Evolutionary conservation across 2,113 vertebrate species (phyloP).

Genomic region (Scytalopus superciliaris): DNA sequence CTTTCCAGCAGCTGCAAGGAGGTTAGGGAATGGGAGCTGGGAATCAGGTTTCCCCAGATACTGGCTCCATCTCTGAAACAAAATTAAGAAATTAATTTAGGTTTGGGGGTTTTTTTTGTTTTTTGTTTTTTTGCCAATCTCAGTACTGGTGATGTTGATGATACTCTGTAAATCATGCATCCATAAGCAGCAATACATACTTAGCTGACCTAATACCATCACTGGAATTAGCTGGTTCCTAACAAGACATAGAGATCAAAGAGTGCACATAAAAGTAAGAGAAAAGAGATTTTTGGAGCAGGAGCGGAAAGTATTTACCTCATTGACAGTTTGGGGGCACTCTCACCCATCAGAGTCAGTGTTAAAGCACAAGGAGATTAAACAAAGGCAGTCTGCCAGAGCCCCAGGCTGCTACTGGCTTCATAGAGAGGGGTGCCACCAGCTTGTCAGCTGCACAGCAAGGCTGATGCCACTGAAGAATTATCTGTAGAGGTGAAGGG

Average conservation of each 20-base stretch:
- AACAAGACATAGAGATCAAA: background rate
- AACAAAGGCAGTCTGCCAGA: background rate
- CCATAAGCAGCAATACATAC: background rate
- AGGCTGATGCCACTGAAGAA: background rate
- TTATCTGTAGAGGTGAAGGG: background rate
- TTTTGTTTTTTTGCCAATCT: background rate
- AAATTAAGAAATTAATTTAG: background rate
- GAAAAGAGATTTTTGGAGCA: background rate
- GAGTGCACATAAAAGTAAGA: slow-evolving; percentile 19
- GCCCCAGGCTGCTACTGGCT: background rate
- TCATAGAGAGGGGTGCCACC: background rate
- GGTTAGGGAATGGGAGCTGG: background rate
- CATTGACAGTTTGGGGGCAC: slow-evolving; percentile 45
- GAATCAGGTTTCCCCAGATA: background rate
- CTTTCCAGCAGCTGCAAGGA: background rate
- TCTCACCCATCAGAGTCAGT: background rate
- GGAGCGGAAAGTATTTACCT: background rate
- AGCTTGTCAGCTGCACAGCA: background rate
- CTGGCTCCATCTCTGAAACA: background rate
- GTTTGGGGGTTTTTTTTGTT: no score
- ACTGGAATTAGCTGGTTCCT: background rate
- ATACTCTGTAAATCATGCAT: background rate
- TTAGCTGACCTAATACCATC: slow-evolving; percentile 27
- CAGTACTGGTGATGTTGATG: background rate
- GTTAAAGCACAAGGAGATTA: background rate